A percentile compares a stretch with the other conserved stretches of the same genome.
Conservation (phyloP, 2,797 vertebrate genomes). For the Pantherophis vulpinus region DNA sequence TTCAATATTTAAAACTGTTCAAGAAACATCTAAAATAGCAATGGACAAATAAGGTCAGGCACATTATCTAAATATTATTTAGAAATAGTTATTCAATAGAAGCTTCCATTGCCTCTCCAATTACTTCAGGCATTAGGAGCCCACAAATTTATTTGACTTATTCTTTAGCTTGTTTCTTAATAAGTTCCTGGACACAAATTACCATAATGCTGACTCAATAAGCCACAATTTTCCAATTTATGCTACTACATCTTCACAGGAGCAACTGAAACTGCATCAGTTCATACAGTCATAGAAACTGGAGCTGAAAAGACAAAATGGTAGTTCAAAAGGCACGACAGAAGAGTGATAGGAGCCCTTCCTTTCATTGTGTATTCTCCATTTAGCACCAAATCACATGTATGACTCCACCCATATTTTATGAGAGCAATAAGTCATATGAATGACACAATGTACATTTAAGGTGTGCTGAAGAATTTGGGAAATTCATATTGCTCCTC, state of each 20-base stretch:
- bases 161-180: background rate
- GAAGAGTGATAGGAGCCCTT: background rate
- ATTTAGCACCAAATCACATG: background rate
- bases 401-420: background rate
- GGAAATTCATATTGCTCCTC: background rate
- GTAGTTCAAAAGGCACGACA: background rate
- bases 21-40: background rate
- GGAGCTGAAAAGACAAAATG: background rate
- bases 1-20: background rate
- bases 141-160: background rate
- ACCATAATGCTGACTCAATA: background rate
- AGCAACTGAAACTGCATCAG: background rate
- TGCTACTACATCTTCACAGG: background rate
- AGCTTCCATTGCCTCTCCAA: background rate
- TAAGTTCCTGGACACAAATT: background rate
- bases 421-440: background rate
- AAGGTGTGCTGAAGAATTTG: background rate
- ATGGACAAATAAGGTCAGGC: background rate
- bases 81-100: too few relatives aligned
- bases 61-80: background rate
- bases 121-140: background rate
- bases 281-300: background rate
- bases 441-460: background rate
- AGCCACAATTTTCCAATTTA: background rate
- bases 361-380: background rate